phyloP scores from a whole-genome alignment of 2,113 vertebrate genomes.

The Heloderma charlesbogerti region DNA sequence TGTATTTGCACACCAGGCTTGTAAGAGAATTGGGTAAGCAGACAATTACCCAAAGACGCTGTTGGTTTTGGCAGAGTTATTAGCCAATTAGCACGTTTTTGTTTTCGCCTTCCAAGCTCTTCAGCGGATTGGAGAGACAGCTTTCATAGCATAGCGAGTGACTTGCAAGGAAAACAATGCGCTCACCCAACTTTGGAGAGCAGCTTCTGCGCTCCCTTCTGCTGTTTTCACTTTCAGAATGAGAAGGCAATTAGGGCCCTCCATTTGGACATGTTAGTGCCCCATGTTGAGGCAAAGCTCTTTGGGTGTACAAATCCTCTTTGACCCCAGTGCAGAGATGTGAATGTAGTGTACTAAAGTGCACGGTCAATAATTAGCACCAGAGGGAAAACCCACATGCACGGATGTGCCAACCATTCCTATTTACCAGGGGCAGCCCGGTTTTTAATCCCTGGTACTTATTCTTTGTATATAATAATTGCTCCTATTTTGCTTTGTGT shows the following conservation, averaged over 20 bases:
- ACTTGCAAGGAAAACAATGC: constrained; percentile 54
- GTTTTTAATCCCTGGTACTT: neutral
- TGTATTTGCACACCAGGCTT: constrained; percentile 69
- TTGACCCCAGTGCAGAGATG: neutral
- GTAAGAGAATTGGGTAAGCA: constrained; percentile 71
- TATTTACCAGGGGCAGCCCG: neutral
- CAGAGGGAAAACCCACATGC: neutral
- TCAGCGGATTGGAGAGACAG: constrained; percentile 48
- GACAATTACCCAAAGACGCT: constrained; percentile 71
- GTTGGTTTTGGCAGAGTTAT: constrained; percentile 74
- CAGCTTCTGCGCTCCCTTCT: fast-evolving
- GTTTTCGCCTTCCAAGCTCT: constrained; percentile 48
- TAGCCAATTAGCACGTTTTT: constrained; percentile 65
- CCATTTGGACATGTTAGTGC: neutral
- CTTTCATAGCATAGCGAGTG: constrained; percentile 41
- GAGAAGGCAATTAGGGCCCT: neutral
- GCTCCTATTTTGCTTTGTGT: neutral
- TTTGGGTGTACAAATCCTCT: neutral
- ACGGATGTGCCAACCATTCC: neutral
- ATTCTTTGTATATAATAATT: neutral
- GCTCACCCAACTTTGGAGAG: constrained; percentile 45
- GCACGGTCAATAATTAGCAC: neutral
- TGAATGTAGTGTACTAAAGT: neutral
- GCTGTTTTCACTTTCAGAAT: neutral
- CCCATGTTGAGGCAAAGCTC: neutral